Conservation (phyloP, 2,113 vertebrate species). For the Oryzias celebensis region DNA sequence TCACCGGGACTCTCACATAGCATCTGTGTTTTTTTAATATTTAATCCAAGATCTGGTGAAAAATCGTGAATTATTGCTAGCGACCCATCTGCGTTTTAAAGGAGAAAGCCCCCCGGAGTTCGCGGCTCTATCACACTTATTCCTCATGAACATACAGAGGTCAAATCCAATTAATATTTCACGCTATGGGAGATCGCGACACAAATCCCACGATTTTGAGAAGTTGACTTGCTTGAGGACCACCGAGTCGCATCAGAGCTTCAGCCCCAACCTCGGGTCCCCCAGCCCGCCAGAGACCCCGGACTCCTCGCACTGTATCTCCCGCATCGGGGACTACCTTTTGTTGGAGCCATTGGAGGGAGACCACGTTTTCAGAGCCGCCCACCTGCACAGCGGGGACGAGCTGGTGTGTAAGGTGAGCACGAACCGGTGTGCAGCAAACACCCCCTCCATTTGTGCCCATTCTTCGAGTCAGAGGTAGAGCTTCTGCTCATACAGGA, state of each 20-base stretch:
- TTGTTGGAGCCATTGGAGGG: conserved; percentile 98
- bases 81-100: conserved; percentile 23
- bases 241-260: conserved; percentile 92
- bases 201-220: conserved; percentile 98
- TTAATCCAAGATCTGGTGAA: neutral
- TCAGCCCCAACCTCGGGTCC: conserved; percentile 97
- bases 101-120: conserved; percentile 23
- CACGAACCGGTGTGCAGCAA: conserved; percentile 27
- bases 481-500: no score
- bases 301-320: conserved; percentile 97
- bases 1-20: neutral
- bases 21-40: neutral
- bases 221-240: conserved; percentile 93
- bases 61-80: conserved; percentile 6
- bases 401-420: conserved; percentile 97
- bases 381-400: conserved; percentile 97
- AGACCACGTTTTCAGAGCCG: conserved; percentile 96
- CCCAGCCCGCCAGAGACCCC: conserved; percentile 99
- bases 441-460: no score
- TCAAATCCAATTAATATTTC: conserved; percentile 98
- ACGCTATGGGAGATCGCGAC: conserved; percentile 97
- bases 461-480: no score
- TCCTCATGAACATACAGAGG: conserved; percentile 99
- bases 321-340: conserved; percentile 98
- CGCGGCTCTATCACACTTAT: conserved; percentile 74